A percentile compares a stretch with the other conserved stretches of the same genome.
Evolutionary conservation across 2,888 invertebrate species (phyloP).

Genomic region (Orthosia cruda): DNA sequence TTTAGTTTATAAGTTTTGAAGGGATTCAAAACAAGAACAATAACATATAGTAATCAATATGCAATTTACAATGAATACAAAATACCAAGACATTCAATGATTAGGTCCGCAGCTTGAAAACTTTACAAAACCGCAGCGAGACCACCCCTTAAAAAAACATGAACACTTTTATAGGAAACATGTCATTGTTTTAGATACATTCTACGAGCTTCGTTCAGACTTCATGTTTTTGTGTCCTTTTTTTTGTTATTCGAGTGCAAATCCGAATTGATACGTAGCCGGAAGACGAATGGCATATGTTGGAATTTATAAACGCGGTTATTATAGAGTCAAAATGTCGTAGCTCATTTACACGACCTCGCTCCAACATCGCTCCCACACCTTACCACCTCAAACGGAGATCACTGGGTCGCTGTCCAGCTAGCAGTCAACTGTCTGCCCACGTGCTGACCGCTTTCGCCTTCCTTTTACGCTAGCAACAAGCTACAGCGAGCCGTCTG

Average conservation of each 20-base stretch:
- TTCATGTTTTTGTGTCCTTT: neutral
- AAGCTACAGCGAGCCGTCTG: too few species aligned
- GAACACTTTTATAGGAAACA: conserved; percentile 48
- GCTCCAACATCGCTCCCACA: too few species aligned
- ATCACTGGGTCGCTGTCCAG: too few species aligned
- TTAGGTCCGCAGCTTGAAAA: neutral
- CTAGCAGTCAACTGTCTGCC: too few species aligned
- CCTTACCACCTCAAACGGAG: too few species aligned
- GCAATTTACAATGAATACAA: neutral
- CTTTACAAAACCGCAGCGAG: neutral
- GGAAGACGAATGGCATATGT: neutral
- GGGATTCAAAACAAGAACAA: too few species aligned
- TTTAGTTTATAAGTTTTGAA: too few species aligned
- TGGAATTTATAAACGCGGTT: neutral
- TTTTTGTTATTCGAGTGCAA: conserved; percentile 2
- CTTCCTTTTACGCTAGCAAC: too few species aligned
- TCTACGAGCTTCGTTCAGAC: conserved; percentile 6
- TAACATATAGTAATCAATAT: too few species aligned
- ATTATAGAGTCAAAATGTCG: neutral
- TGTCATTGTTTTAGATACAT: conserved; percentile 27
- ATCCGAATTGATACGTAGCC: conserved; percentile 9
- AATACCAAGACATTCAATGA: neutral
- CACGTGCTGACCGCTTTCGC: too few species aligned
- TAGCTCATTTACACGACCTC: too few species aligned
- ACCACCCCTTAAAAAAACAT: conserved; percentile 48